A percentile compares a stretch with the other conserved stretches of the same genome.
Evolutionary conservation across 2,797 vertebrate species (phyloP).

Genomic region (Miichthys miiuy): DNA sequence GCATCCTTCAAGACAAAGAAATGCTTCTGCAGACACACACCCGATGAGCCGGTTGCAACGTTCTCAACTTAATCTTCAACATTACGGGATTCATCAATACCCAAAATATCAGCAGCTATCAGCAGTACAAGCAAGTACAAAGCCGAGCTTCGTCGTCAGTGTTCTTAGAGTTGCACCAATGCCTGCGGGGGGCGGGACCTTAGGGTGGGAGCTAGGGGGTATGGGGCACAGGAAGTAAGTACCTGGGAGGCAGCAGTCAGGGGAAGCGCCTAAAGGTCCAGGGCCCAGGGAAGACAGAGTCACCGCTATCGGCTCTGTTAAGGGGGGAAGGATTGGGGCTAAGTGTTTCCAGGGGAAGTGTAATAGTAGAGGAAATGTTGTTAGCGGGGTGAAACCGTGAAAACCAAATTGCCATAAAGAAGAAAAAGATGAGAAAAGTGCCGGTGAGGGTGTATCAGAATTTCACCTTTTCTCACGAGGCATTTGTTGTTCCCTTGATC

Average conservation of each 20-base stretch:
- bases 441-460: neutral
- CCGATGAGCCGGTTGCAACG: neutral
- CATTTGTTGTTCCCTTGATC: slow-evolving; percentile 8
- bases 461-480: slow-evolving; percentile 26
- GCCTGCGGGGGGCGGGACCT: slow-evolving; percentile 73
- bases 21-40: slow-evolving; percentile 27
- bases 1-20: slow-evolving; percentile 57
- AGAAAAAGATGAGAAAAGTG: slow-evolving; percentile 17
- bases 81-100: slow-evolving; percentile 19
- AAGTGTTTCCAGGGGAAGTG: slow-evolving; percentile 72
- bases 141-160: slow-evolving; percentile 31
- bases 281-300: slow-evolving; percentile 76
- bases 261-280: slow-evolving; percentile 85
- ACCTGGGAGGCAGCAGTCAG: slow-evolving; percentile 83
- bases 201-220: slow-evolving; percentile 71
- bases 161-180: slow-evolving; percentile 76
- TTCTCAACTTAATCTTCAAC: slow-evolving; percentile 3
- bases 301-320: slow-evolving; percentile 72
- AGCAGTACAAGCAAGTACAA: slow-evolving; percentile 59
- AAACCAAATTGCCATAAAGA: slow-evolving; percentile 8
- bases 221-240: slow-evolving; percentile 77
- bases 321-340: slow-evolving; percentile 59
- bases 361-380: slow-evolving; percentile 56
- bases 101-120: slow-evolving; percentile 45
- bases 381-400: slow-evolving; percentile 47